A percentile compares a stretch with the other conserved stretches of the same genome.
Evolutionary conservation across 2,797 vertebrate species (phyloP).

Genomic region (Helicolenus hilgendorfi): DNA sequence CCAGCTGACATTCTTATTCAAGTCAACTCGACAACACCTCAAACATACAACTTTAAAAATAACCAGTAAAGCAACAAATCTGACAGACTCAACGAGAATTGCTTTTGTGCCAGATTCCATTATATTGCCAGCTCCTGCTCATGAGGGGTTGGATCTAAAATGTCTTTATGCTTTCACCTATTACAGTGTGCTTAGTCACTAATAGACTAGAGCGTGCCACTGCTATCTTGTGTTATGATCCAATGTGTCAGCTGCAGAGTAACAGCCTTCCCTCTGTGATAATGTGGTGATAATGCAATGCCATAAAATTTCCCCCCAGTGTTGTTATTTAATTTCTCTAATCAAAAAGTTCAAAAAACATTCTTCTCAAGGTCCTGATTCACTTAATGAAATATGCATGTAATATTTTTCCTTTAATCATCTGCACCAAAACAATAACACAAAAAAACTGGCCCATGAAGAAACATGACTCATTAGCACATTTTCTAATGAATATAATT

Average conservation of each 20-base stretch:
- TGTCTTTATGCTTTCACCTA: constrained; percentile 30
- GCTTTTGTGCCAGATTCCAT: neutral
- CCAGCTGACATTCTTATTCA: constrained; percentile 25
- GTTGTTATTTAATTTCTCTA: constrained; percentile 63
- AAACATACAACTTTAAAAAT: constrained; percentile 34
- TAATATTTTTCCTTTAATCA: constrained; percentile 80
- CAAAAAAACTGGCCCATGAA: constrained; percentile 70
- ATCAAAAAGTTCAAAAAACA: constrained; percentile 65
- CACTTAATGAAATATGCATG: constrained; percentile 83
- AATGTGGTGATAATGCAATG: constrained; percentile 45
- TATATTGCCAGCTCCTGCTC: constrained; percentile 2
- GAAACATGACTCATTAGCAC: constrained; percentile 80
- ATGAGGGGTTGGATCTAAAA: constrained; percentile 3
- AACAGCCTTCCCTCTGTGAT: constrained; percentile 32
- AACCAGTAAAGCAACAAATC: neutral
- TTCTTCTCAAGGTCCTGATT: constrained; percentile 64
- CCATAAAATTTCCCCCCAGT: constrained; percentile 17
- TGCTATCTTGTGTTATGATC: constrained; percentile 42
- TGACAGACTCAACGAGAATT: constrained; percentile 7
- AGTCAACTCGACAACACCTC: neutral
- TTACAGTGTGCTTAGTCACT: constrained; percentile 17
- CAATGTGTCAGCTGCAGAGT: constrained; percentile 34
- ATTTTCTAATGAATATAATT: constrained; percentile 88
- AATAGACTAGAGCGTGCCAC: constrained; percentile 24
- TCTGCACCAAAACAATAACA: constrained; percentile 82